These are phyloP conservation scores for Xylota sylvarum DNA, from an alignment of 2,888 invertebrate species.

Conservation along the genomic window DNA sequence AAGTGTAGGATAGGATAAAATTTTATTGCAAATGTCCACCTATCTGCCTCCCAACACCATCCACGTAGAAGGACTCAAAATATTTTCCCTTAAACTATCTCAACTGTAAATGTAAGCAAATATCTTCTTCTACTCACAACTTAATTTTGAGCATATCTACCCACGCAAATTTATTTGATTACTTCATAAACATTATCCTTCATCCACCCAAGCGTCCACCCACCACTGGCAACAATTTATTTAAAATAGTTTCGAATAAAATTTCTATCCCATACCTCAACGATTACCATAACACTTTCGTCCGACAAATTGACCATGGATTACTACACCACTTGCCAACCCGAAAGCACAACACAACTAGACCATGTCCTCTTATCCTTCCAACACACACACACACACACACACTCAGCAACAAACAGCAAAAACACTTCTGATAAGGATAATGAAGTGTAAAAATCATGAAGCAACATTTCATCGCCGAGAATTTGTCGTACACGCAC, in stretches of 20 bases:
- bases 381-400: neutral
- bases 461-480: constrained; percentile 70
- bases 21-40: too few species aligned
- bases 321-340: constrained; percentile 18
- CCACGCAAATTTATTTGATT: constrained; percentile 41
- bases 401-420: neutral
- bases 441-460: constrained; percentile 75
- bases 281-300: constrained; percentile 57
- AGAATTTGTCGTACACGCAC: constrained; percentile 47
- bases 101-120: constrained; percentile 27
- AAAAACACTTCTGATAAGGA: constrained; percentile 62
- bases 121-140: constrained; percentile 20
- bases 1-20: too few species aligned
- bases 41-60: too few species aligned
- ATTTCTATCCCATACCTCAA: constrained; percentile 29
- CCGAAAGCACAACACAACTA: constrained; percentile 17
- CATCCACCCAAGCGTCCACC: neutral
- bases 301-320: constrained; percentile 61
- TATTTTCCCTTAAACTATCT: neutral
- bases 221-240: constrained; percentile 10
- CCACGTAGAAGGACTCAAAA: neutral
- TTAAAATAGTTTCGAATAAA: constrained; percentile 57
- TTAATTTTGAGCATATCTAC: constrained; percentile 29
- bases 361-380: constrained; percentile 27
- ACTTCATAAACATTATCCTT: constrained; percentile 57